Evolutionary conservation across 1,140 invertebrate species (phyloP).

Genomic region (Hyposmocoma kahamanoa): DNA sequence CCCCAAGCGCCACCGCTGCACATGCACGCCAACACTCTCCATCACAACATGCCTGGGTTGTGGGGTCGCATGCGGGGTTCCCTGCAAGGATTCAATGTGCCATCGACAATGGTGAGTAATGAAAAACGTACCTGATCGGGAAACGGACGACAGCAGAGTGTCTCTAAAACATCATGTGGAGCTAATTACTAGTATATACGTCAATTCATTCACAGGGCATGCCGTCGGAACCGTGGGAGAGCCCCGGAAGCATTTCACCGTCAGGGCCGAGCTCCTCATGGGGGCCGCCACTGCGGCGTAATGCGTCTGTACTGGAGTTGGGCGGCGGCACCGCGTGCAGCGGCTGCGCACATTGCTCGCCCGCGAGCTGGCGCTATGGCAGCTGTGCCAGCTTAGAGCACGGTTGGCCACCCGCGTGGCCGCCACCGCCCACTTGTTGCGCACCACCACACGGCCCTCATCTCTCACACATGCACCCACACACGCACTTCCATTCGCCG

Average conservation of each 20-base stretch:
- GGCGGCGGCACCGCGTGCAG: constrained; percentile 66
- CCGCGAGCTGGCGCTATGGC: constrained; percentile 73
- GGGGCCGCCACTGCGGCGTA: constrained; percentile 45
- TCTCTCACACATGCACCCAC: constrained; percentile 64
- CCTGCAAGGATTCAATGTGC: constrained; percentile 39
- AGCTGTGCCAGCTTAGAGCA: constrained; percentile 81
- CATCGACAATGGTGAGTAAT: constrained; percentile 33
- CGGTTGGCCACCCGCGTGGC: constrained; percentile 61
- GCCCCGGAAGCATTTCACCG: constrained; percentile 12
- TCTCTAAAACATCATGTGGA: neutral
- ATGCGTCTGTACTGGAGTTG: constrained; percentile 53
- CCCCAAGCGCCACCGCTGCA: constrained; percentile 11
- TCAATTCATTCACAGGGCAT: constrained; percentile 10
- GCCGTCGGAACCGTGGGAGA: constrained; percentile 36
- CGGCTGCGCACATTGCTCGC: constrained; percentile 73
- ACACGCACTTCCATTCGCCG: constrained; percentile 43
- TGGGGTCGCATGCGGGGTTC: constrained; percentile 43
- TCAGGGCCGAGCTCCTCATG: constrained; percentile 14
- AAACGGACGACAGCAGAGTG: neutral
- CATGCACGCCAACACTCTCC: constrained; percentile 29
- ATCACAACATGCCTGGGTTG: constrained; percentile 29
- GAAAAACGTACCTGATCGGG: neutral
- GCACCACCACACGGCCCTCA: constrained; percentile 7
- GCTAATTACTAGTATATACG: neutral
- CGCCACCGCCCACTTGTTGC: constrained; percentile 63